These are phyloP conservation scores for Trinectes maculatus DNA, from an alignment of 2,113 vertebrate species.

Conservation along the genomic window DNA sequence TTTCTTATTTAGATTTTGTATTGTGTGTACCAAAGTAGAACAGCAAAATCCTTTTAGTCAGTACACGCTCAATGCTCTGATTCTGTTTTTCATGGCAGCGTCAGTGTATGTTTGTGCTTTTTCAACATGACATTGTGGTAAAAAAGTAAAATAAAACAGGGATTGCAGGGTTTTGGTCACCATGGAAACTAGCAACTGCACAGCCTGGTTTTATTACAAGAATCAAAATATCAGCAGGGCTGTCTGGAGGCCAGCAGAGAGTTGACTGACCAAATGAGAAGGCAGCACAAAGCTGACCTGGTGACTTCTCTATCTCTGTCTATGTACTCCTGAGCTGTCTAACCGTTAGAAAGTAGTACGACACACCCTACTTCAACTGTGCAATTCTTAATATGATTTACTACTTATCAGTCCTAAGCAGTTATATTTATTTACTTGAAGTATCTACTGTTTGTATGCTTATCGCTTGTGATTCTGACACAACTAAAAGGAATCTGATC, in stretches of 20 bases:
- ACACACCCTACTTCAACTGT: no score
- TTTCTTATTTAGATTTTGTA: neutral
- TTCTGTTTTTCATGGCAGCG: neutral
- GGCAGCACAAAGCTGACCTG: neutral
- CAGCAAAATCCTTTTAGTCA: neutral
- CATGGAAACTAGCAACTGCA: constrained; percentile 22
- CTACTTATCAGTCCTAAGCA: no score
- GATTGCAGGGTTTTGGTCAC: constrained; percentile 17
- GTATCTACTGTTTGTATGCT: no score
- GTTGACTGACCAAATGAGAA: constrained; percentile 3
- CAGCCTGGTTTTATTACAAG: neutral
- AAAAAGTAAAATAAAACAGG: no score
- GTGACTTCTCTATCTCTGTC: neutral
- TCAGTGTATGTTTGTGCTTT: constrained; percentile 1
- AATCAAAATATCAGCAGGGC: neutral
- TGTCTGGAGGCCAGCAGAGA: constrained; percentile 1
- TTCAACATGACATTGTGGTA: constrained; percentile 5
- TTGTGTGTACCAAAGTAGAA: neutral
- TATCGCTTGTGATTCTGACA: no score
- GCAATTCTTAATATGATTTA: neutral
- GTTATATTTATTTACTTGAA: neutral
- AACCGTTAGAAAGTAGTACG: neutral
- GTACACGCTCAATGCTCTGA: neutral
- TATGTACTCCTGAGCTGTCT: neutral
- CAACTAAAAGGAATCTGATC: no score